Conservation (phyloP, 2,113 vertebrate species). For the Alces alces region DNA sequence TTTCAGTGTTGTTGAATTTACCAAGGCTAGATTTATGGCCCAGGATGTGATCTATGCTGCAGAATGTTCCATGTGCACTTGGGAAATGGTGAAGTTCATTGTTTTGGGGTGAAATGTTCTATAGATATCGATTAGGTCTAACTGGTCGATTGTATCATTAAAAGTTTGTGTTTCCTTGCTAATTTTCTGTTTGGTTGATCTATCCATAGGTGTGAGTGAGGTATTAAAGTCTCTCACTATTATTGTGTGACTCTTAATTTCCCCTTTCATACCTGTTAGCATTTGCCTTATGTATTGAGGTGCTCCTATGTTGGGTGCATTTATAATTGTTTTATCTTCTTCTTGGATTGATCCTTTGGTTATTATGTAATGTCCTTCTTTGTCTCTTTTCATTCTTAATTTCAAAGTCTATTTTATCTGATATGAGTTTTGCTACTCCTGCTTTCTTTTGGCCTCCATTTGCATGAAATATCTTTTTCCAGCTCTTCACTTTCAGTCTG, state of each 20-base stretch:
- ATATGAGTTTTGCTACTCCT: background rate
- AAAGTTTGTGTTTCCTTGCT: background rate
- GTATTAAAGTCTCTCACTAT: background rate
- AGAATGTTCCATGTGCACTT: background rate
- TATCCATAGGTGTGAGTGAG: background rate
- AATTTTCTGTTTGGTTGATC: background rate
- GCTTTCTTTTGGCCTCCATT: background rate
- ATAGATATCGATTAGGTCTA: background rate
- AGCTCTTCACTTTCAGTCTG: background rate
- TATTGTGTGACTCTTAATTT: background rate
- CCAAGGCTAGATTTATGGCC: background rate
- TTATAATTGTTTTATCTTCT: background rate
- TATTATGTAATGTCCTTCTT: background rate
- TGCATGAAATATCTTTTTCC: background rate
- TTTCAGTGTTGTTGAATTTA: background rate
- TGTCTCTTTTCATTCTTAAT: background rate
- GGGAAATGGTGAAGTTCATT: background rate
- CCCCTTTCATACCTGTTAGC: background rate
- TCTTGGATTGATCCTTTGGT: background rate
- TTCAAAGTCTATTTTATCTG: background rate
- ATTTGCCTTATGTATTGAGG: background rate
- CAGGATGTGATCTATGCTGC: background rate
- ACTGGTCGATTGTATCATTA: background rate
- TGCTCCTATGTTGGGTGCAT: background rate
- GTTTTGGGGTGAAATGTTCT: background rate